A percentile compares a stretch with the other conserved stretches of the same genome.
Conservation (phyloP, 2,888 invertebrate genomes). For the Mimachlamys varia region DNA sequence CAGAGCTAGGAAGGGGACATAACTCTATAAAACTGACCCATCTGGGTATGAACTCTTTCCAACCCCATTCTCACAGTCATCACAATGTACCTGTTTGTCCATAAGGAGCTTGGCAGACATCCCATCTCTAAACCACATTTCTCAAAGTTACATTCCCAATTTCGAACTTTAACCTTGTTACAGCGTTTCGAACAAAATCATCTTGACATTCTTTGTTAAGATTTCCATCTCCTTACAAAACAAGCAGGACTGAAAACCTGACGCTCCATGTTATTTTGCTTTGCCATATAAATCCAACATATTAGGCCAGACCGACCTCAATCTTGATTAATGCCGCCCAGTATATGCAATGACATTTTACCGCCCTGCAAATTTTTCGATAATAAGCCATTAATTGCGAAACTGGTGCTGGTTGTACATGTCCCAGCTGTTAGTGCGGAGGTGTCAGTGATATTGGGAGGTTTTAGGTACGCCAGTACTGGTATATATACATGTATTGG, state of each 20-base stretch:
- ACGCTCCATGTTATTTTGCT: neutral
- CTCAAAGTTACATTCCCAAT: no score
- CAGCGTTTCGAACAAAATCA: no score
- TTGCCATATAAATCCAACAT: neutral
- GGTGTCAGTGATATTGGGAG: neutral
- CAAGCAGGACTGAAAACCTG: neutral
- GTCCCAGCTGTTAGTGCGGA: neutral
- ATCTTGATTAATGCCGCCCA: neutral
- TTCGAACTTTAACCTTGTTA: no score
- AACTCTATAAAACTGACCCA: no score
- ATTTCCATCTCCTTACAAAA: no score
- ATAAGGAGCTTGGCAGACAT: constrained; percentile 6
- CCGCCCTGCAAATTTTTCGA: neutral
- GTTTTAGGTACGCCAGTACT: neutral
- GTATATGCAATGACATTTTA: constrained; percentile 11
- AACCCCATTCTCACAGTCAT: neutral
- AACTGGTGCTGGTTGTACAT: neutral
- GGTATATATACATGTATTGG: no score
- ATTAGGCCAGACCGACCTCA: neutral
- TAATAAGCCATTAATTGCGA: constrained; percentile 14
- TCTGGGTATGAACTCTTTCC: no score
- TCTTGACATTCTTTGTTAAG: no score
- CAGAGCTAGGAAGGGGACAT: no score
- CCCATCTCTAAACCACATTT: neutral
- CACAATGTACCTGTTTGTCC: neutral